These are phyloP conservation scores for Gopherus evgoodei DNA, from an alignment of 2,113 vertebrate species.

Conservation along the genomic window DNA sequence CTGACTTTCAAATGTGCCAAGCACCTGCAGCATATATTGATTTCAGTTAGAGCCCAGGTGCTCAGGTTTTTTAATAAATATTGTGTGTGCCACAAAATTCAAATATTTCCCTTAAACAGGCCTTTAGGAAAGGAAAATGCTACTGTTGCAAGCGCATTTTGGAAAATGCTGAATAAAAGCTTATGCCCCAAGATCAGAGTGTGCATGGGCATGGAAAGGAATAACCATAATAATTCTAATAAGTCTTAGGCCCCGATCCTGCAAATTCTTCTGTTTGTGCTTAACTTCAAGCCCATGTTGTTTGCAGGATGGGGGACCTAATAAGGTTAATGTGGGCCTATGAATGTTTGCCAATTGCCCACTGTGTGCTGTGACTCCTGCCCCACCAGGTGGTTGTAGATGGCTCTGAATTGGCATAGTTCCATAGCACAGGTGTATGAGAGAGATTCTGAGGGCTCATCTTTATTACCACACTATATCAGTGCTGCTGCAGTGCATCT, in stretches of 20 bases:
- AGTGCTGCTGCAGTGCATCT: too few species aligned
- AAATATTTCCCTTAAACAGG: conserved; percentile 1
- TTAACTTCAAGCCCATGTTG: fast-evolving
- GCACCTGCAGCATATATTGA: background rate
- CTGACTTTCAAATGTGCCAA: fast-evolving
- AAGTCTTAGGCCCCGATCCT: fast-evolving
- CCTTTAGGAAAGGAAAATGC: conserved; percentile 22
- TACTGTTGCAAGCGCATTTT: conserved; percentile 2
- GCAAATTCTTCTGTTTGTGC: fast-evolving
- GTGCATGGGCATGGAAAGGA: background rate
- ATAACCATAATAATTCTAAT: fast-evolving
- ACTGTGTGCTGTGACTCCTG: background rate
- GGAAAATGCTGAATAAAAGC: background rate
- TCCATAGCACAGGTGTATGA: fast-evolving
- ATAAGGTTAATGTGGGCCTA: background rate
- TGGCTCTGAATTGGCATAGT: background rate
- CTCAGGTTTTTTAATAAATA: background rate
- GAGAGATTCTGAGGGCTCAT: background rate
- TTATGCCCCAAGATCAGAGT: background rate
- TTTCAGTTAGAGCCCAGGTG: background rate
- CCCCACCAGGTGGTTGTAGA: fast-evolving
- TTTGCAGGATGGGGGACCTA: background rate
- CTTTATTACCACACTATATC: too few species aligned
- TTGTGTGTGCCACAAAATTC: background rate
- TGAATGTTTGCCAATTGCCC: fast-evolving